Evolutionary conservation across 2,113 vertebrate species (phyloP), one percentile per base, ranked within the genome.

Genomic region (Copsychus sechellarum): DNA sequence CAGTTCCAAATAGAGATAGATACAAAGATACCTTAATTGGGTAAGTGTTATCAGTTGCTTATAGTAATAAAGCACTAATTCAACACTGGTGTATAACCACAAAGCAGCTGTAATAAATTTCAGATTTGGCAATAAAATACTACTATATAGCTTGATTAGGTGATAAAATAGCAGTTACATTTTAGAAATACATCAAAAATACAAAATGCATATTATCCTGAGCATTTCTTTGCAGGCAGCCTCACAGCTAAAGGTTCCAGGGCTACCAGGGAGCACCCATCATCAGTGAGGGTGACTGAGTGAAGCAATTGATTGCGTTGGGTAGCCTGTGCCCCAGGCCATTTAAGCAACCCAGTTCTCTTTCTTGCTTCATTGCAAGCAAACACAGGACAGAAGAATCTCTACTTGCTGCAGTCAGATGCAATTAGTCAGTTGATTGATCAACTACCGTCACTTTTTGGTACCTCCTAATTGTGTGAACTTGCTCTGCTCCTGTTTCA

Each of bases 31-130:
- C 74, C 33, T 87, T 90, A 93, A 80, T 73, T 88, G 80, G 43
- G 23, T 53, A 65, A 66, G 85, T 95, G 84, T 92, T 97, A 92
- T 94, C 72, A 20, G 71, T 86, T 83, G 57, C 90, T 77, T 74
- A 74, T 92, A 92, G 95, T 97, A 97, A 98, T 96, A 95, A 98
- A 96, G 60, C 47, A 51, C 94, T 93, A 88, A 71, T 94, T 94
- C 42, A 28, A 74, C 56, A 89, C 86, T 81, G 51, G 17, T 51
- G n/a, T 83, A 88, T 77, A 93, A 93, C 86, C 88, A 91, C 92
- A 77, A 88, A 94, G 25, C 31, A 48, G 40, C 67, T 17, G 24
- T 77, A 95, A 95, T 96, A 94, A 92, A 92, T 95, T 93, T 90
- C 67, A 62, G 58, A 86, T 95, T 93, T 50, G n/a, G 92, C 85